Conservation (phyloP, 1,140 invertebrate genomes). For the Brachionus calyciflorus region DNA sequence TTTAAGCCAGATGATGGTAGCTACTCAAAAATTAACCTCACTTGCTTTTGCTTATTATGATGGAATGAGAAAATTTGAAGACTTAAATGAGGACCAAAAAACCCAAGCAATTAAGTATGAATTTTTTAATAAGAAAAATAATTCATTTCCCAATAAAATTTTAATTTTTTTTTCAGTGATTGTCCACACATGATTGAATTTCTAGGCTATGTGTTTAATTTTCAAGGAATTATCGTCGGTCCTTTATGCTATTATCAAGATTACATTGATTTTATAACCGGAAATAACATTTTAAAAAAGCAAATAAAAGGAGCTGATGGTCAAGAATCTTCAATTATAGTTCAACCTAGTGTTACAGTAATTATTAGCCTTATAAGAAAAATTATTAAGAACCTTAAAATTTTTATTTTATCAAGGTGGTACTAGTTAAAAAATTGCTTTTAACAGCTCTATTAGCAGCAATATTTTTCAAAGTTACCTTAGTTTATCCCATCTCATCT, state of each 20-base stretch:
- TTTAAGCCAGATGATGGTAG: slow-evolving; percentile 86
- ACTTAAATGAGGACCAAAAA: slow-evolving; percentile 35
- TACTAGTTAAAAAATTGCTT: slow-evolving; percentile 67
- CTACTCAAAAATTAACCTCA: slow-evolving; percentile 87
- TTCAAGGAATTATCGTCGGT: slow-evolving; percentile 48
- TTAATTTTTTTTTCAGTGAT: not conserved
- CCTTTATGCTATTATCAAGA: slow-evolving; percentile 48
- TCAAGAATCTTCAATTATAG: slow-evolving; percentile 16
- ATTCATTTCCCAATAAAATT: not conserved
- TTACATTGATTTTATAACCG: slow-evolving; percentile 46
- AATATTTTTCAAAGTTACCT: slow-evolving; percentile 68
- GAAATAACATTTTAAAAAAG: slow-evolving; percentile 40
- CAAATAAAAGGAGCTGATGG: slow-evolving; percentile 7
- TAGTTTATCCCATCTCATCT: slow-evolving; percentile 63
- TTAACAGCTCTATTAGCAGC: slow-evolving; percentile 62
- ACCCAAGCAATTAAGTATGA: not conserved
- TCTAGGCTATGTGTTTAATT: slow-evolving; percentile 47
- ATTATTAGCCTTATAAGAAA: not conserved
- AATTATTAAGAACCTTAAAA: not conserved
- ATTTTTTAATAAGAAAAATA: too few species aligned
- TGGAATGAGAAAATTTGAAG: slow-evolving; percentile 61
- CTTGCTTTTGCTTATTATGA: slow-evolving; percentile 87
- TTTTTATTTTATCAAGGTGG: slow-evolving; percentile 55
- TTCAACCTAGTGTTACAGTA: slow-evolving; percentile 35
- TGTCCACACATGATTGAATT: slow-evolving; percentile 46